Conservation (phyloP, 2,888 invertebrate genomes). For the Nemotelus nigrinus region DNA sequence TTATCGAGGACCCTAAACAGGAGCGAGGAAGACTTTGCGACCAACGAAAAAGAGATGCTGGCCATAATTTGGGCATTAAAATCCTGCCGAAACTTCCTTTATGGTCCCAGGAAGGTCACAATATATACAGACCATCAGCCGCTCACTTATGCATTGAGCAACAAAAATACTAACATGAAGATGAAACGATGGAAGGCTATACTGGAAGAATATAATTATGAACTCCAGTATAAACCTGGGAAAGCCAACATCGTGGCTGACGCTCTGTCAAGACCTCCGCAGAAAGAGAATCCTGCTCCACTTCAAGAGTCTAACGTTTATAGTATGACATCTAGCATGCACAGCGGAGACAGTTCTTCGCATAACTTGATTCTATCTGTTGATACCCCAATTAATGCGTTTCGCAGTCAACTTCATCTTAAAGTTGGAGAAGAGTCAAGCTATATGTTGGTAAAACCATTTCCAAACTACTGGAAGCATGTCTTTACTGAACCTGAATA, state of each 20-base stretch:
- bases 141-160: not conserved
- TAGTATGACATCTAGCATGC: too few species aligned
- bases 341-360: too few species aligned
- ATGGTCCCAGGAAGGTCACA: constrained; percentile 53
- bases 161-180: too few species aligned
- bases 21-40: constrained; percentile 58
- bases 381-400: constrained; percentile 33
- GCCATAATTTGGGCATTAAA: constrained; percentile 59
- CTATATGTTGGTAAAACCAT: too few species aligned
- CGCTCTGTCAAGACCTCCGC: not conserved
- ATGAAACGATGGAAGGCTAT: too few species aligned
- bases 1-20: constrained; percentile 37
- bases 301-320: too few species aligned
- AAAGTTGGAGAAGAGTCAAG: not conserved
- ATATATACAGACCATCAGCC: not conserved
- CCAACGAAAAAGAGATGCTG: constrained; percentile 59
- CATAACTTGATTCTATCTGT: not conserved
- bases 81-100: constrained; percentile 62
- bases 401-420: not conserved
- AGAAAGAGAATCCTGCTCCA: too few species aligned
- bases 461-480: too few species aligned
- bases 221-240: constrained; percentile 7
- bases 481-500: not conserved
- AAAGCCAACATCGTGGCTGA: constrained; percentile 48
- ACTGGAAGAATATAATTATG: too few species aligned